phyloP scores from a whole-genome alignment of 2,888 invertebrate species.

The Andrena haemorrhoa region DNA sequence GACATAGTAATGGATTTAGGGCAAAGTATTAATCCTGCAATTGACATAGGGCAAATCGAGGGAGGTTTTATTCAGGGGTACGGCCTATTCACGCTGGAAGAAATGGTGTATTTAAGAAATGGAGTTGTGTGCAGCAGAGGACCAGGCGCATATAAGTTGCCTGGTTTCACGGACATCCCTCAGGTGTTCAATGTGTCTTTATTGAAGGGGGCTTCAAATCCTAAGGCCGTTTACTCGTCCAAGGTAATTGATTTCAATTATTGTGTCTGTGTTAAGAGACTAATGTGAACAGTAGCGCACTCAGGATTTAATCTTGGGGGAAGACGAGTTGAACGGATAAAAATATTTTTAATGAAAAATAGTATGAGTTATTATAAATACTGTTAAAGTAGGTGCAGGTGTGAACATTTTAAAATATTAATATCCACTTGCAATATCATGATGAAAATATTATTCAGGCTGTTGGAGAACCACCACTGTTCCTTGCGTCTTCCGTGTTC shows the following conservation, averaged over 20 bases:
- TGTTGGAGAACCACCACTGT: slow-evolving; percentile 97
- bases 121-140: slow-evolving; percentile 94
- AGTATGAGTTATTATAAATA: no score
- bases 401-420: background rate
- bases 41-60: slow-evolving; percentile 98
- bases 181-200: slow-evolving; percentile 96
- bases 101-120: slow-evolving; percentile 93
- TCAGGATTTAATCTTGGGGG: no score
- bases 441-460: slow-evolving; percentile 88
- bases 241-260: slow-evolving; percentile 88
- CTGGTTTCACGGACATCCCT: slow-evolving; percentile 96
- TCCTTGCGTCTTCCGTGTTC: slow-evolving; percentile 94
- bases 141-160: slow-evolving; percentile 97
- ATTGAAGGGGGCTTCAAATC: slow-evolving; percentile 95
- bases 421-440: background rate
- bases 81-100: slow-evolving; percentile 96
- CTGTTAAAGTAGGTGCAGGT: no score
- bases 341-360: no score
- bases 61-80: slow-evolving; percentile 98
- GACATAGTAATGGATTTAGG: slow-evolving; percentile 99
- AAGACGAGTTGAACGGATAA: no score
- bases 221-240: slow-evolving; percentile 96
- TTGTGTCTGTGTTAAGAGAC: background rate
- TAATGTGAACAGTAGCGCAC: no score
- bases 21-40: slow-evolving; percentile 97